Conservation (phyloP, 2,888 invertebrate genomes). For the Agrilus biguttatus region DNA sequence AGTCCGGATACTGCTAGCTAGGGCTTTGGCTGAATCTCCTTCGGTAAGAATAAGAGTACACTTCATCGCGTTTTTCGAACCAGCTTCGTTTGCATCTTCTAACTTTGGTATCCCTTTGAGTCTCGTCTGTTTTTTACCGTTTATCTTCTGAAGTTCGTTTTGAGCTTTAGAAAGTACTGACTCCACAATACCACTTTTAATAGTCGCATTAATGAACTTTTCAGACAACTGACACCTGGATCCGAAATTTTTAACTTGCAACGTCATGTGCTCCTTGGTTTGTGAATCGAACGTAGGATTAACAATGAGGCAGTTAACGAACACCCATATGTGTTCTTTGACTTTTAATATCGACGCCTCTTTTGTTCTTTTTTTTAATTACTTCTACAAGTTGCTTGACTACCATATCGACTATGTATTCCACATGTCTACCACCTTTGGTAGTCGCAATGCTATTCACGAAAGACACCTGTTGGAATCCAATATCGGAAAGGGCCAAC, state of each 20-base stretch:
- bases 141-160: slow-evolving; percentile 74
- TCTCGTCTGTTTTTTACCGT: slow-evolving; percentile 73
- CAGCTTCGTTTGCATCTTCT: slow-evolving; percentile 97
- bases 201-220: slow-evolving; percentile 65
- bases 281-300: slow-evolving; percentile 99
- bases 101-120: slow-evolving; percentile 88
- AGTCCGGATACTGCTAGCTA: slow-evolving; percentile 96
- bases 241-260: slow-evolving; percentile 88
- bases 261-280: slow-evolving; percentile 98
- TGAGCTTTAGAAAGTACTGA: slow-evolving; percentile 87
- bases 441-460: slow-evolving; percentile 98
- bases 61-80: slow-evolving; percentile 66
- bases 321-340: slow-evolving; percentile 95
- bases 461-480: slow-evolving; percentile 96
- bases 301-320: slow-evolving; percentile 92
- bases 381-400: slow-evolving; percentile 61
- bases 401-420: slow-evolving; percentile 82
- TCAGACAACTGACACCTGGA: slow-evolving; percentile 81
- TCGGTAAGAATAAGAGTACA: slow-evolving; percentile 98
- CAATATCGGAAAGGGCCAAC: slow-evolving; percentile 65
- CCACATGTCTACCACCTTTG: slow-evolving; percentile 96
- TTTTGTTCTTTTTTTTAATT: slow-evolving; percentile 29
- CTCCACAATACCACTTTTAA: slow-evolving; percentile 87
- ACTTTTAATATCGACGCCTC: slow-evolving; percentile 81
- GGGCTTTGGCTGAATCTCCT: slow-evolving; percentile 98